Evolutionary conservation across 2,888 invertebrate species (phyloP), one percentile per base, ranked within the genome.

Genomic region (Bruchidius siliquastri): DNA sequence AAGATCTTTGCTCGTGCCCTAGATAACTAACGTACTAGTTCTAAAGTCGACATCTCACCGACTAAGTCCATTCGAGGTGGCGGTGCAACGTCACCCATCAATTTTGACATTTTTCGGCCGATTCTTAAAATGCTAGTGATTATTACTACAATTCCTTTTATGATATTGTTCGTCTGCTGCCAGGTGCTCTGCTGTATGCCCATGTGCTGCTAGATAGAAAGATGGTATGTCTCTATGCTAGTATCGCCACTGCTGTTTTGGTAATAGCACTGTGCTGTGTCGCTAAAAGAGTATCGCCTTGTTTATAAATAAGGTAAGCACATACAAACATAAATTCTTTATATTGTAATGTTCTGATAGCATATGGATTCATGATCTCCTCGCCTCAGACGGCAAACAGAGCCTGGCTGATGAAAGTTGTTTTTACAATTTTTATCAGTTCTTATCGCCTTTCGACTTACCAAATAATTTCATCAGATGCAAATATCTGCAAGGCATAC

Each of bases 181-280:
- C 49, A 49, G 49, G 49, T 49, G 49, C 49, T 49, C 75, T 74
- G 73, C 49, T 69, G 22, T 32, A 67, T 68, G 20, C 21, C 68
- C 68, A 21, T 73, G 20, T 73, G 74, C 67, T 20, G 21, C 68
- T 73, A n/a, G 71, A 69, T 70, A 71, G 21, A 20, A 76, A 71
- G 71, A 78, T 77, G 77, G 72, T 78, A 73, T 78, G 77, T 22
- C 20, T 79, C 13, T 79, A 79, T 74, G 75, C 74, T 22, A 80
- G 79, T 74, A 72, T 82, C 13, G 80, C 77, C 6, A 80, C 80
- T 20, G 80, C 81, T 32, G 73, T 80, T 71, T 21, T 80, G 21
- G 80, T 82, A 66, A 77, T 77, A 22, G 78, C 77, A 2, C 68
- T 81, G 30, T 81, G 80, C 74, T 82, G 81, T 73, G 77, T 75